Percentiles rank a stretch among this genome's conserved stretches.
Evolutionary conservation across 2,888 invertebrate species (phyloP).

Genomic region (Cheilosia scutellata): DNA sequence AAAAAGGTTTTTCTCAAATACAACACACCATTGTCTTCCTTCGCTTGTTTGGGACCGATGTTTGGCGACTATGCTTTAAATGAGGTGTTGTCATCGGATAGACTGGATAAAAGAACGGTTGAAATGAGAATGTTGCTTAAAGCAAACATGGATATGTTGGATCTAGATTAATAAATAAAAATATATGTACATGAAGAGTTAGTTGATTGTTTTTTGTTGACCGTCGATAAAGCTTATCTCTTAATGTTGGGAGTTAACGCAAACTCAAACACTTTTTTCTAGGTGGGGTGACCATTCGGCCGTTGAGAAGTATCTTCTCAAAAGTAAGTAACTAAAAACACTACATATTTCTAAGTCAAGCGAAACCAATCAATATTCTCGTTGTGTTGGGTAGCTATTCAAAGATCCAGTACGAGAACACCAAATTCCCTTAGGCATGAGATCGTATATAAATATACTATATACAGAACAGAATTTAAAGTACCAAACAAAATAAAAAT

Average conservation of each 20-base stretch:
- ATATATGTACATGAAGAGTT: neutral
- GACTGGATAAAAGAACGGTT: neutral
- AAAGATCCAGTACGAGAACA: too few species aligned
- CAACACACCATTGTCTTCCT: slow-evolving; percentile 45
- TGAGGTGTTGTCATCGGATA: neutral
- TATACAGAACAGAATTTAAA: too few species aligned
- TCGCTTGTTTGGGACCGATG: slow-evolving; percentile 15
- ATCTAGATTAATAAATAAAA: neutral
- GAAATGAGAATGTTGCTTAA: slow-evolving; percentile 39
- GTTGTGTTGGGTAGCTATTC: too few species aligned
- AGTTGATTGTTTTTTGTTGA: neutral
- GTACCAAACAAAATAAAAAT: too few species aligned
- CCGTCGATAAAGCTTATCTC: neutral
- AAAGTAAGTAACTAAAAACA: too few species aligned
- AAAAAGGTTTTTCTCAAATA: slow-evolving; percentile 47
- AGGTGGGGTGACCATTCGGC: neutral
- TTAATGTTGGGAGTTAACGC: neutral
- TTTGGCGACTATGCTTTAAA: slow-evolving; percentile 12
- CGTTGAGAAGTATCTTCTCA: too few species aligned
- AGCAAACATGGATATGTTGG: slow-evolving; percentile 14
- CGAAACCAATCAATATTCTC: too few species aligned
- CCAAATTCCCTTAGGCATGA: too few species aligned
- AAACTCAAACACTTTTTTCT: neutral
- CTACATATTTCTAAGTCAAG: too few species aligned
- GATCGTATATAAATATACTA: too few species aligned